Evolutionary conservation across 2,888 invertebrate genomes (phyloP), one percentile per base, ranked within the genome.

Genomic region (Nyleta sp.): DNA sequence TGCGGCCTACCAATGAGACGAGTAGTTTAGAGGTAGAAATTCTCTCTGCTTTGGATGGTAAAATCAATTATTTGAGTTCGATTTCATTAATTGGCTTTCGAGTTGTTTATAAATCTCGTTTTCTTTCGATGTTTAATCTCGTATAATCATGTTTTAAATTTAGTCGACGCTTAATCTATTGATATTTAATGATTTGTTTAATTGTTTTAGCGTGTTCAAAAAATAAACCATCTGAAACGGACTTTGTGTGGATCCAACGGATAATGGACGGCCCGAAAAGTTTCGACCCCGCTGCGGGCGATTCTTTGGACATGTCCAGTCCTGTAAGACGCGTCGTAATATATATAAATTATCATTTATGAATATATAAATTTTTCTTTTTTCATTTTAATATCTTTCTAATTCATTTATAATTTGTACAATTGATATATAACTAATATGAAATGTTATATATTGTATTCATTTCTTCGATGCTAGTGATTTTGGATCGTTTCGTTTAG

Each of bases 11-110:
- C 38, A 89, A 91, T 64, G 93, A 93, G 82, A 95, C 95, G 46
- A 95, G 95, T 75, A 93, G 93, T 87, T 95, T 95, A 89, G 95
- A 95, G 4, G 94, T 94, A 73, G 95, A 95, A 87, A 92, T 96
- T 77, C 95, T 95, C 82, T 92, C 94, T 85, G 94, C 95, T 1
- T 94, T 95, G 87, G 95, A 95, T 92, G 92, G 95, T 92, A 92
- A 92, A n/a, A 0, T 22, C 44, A 28, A 33, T 46, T 7, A 3
- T 46, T 46, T 35, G n/a, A 24, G 24, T 24, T 35, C n/a, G 8
- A 2, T 35, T 35, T 11, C 8, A 35, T 35, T 11, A 11, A 5
- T 35, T 2, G n/a, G n/a, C n/a, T 35, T 24, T 24, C 4, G 7
- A 24, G 7, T 24, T 24, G 24, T 24, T 3, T 24, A 24, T 5